A percentile compares a stretch with the other conserved stretches of the same genome.
Evolutionary conservation across 23 tunicate species (phyloP).

Genomic region (Halocynthia aurantium): DNA sequence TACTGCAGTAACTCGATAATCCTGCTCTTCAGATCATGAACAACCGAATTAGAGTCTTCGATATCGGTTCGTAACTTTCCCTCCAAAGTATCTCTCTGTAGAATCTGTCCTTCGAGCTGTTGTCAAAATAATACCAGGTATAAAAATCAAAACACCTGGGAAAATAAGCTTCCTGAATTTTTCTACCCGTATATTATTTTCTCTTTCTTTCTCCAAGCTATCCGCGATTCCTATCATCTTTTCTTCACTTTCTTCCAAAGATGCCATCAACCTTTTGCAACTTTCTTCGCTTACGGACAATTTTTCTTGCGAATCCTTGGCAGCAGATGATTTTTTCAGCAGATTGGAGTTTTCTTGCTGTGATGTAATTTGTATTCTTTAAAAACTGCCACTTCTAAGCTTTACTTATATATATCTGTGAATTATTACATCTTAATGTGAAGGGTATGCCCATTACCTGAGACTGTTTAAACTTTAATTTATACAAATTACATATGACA

Average conservation of each 20-base stretch:
- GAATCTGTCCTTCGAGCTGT: not conserved
- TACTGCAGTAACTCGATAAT: conserved; percentile 21
- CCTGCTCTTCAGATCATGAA: conserved; percentile 10
- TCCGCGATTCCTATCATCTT: conserved; percentile 2
- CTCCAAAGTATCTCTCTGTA: not conserved
- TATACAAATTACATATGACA: no score
- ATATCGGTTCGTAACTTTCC: conserved; percentile 5
- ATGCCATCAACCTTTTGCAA: not conserved
- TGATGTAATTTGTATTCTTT: not conserved
- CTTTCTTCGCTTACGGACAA: not conserved
- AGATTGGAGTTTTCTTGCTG: conserved; percentile 11
- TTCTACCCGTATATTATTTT: not conserved
- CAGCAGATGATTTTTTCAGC: not conserved
- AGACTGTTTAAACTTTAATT: no score
- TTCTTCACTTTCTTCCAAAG: conserved; percentile 9
- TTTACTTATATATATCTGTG: no score
- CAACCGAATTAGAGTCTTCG: not conserved
- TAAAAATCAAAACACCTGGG: not conserved
- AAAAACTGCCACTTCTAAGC: no score
- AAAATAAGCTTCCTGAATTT: not conserved
- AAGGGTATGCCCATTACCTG: no score
- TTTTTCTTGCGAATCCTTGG: no score
- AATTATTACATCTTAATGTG: no score
- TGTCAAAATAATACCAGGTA: not conserved
- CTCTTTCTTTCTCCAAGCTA: conserved; percentile 18